These are phyloP conservation scores for Sepioteuthis lessoniana DNA, from an alignment of 2,888 invertebrate species.

Conservation along the genomic window DNA sequence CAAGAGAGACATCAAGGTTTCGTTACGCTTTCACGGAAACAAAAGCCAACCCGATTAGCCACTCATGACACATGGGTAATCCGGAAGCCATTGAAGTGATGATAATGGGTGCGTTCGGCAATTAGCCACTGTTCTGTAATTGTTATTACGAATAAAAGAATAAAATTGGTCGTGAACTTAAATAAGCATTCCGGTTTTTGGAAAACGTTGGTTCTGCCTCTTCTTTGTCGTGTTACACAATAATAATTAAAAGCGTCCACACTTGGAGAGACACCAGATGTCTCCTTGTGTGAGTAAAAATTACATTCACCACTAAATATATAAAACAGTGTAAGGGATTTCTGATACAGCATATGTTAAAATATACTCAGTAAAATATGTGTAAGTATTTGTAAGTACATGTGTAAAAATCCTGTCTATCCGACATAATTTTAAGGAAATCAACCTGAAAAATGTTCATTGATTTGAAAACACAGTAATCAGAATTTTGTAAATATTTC, in stretches of 20 bases:
- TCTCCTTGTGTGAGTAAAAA: neutral
- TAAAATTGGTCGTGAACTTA: neutral
- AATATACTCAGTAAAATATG: too few relatives aligned
- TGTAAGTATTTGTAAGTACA: too few relatives aligned
- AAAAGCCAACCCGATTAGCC: neutral
- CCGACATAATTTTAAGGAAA: too few relatives aligned
- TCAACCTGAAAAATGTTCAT: too few relatives aligned
- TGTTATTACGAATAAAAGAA: neutral
- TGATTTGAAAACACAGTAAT: too few relatives aligned
- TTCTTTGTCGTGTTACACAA: neutral
- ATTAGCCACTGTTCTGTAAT: slow-evolving; percentile 16
- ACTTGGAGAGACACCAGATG: neutral
- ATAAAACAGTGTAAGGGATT: too few relatives aligned
- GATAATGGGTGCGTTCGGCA: neutral
- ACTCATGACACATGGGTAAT: neutral
- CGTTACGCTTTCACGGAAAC: neutral
- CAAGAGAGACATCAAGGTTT: slow-evolving; percentile 5
- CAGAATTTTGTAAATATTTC: too few relatives aligned
- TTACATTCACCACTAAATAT: too few relatives aligned
- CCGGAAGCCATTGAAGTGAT: neutral
- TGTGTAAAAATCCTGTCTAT: too few relatives aligned
- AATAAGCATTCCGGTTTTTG: neutral
- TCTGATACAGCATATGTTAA: too few relatives aligned
- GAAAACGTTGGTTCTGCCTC: neutral
- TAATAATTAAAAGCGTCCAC: slow-evolving; percentile 33